These are phyloP conservation scores for Uria aalge DNA, from an alignment of 2,113 vertebrate species.

Conservation along the genomic window DNA sequence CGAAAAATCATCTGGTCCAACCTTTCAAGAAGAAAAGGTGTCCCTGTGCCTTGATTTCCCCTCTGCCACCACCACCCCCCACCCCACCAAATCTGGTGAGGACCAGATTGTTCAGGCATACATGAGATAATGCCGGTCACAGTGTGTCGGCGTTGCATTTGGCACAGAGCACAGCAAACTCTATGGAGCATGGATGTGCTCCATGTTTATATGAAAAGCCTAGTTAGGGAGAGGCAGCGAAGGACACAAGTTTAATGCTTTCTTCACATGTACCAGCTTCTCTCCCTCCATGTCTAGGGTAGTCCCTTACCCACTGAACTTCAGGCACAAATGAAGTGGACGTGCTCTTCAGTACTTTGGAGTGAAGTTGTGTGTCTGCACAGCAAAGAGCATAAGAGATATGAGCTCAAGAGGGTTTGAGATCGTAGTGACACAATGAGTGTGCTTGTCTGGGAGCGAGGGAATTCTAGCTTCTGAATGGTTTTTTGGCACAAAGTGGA, in stretches of 20 bases:
- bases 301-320: background rate
- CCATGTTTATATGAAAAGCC: background rate
- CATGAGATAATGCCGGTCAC: background rate
- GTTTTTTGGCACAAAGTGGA: background rate
- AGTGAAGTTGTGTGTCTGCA: background rate
- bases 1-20: background rate
- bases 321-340: background rate
- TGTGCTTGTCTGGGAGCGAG: background rate
- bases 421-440: background rate
- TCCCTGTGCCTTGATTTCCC: background rate
- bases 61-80: too few species aligned
- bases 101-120: background rate
- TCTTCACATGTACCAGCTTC: background rate
- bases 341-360: rapidly evolving
- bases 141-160: background rate
- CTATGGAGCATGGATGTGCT: background rate
- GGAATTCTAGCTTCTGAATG: background rate
- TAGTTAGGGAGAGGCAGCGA: background rate
- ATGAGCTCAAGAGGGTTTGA: background rate
- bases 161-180: background rate
- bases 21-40: background rate
- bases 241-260: background rate
- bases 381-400: background rate
- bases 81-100: background rate
- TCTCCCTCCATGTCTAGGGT: background rate